These are phyloP conservation scores for Thamnaconus septentrionalis DNA, from an alignment of 2,113 vertebrate species.

Conservation along the genomic window DNA sequence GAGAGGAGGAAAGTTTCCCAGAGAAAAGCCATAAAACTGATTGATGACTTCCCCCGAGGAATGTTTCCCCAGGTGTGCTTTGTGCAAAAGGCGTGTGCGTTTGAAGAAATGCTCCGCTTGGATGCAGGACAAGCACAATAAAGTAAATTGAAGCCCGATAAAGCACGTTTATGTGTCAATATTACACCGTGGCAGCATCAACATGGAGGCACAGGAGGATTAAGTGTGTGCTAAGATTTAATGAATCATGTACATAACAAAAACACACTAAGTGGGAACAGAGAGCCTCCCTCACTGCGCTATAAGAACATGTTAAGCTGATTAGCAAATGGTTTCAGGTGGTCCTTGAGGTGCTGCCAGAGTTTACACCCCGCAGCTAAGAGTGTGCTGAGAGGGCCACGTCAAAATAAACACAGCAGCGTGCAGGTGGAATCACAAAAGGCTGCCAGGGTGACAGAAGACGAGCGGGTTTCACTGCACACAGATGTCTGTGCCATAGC, in stretches of 20 bases:
- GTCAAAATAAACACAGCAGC: constrained; percentile 41
- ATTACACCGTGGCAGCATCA: constrained; percentile 42
- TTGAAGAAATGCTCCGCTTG: constrained; percentile 71
- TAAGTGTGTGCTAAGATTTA: constrained; percentile 14
- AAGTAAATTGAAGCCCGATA: constrained; percentile 61
- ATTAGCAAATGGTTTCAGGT: constrained; percentile 34
- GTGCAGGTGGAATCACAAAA: not conserved
- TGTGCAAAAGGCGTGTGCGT: constrained; percentile 33
- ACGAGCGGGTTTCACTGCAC: constrained; percentile 52
- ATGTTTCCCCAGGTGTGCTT: constrained; percentile 81
- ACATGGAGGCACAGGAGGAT: constrained; percentile 31
- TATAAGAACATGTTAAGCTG: constrained; percentile 15
- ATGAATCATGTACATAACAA: constrained; percentile 20
- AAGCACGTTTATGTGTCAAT: constrained; percentile 60
- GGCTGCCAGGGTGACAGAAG: constrained; percentile 25
- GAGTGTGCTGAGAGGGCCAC: constrained; percentile 30
- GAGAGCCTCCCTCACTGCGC: constrained; percentile 16
- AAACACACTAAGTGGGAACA: constrained; percentile 42
- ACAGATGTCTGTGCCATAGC: constrained; percentile 23
- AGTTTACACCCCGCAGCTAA: constrained; percentile 42
- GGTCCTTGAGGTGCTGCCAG: constrained; percentile 56
- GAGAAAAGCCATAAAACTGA: constrained; percentile 80
- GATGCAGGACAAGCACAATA: constrained; percentile 72
- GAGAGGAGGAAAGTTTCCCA: constrained; percentile 74
- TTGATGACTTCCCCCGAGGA: constrained; percentile 81